Evolutionary conservation across 2,888 invertebrate species (phyloP).

Genomic region (Morpho helenor): DNA sequence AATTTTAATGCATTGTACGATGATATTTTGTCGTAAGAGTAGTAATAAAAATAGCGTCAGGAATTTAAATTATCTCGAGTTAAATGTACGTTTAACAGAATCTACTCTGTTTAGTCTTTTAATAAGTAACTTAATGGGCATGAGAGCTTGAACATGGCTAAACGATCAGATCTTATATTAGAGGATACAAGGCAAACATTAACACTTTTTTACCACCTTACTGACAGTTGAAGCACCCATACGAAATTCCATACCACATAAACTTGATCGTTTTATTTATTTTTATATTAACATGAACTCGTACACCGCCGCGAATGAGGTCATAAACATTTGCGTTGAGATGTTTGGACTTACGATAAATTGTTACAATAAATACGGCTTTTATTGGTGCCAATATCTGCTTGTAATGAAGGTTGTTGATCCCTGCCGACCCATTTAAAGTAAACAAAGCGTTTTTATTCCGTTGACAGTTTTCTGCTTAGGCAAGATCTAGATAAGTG

Average conservation of each 20-base stretch:
- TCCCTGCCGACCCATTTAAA: conserved; percentile 21
- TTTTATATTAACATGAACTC: conserved; percentile 6
- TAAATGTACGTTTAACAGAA: no score
- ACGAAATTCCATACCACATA: neutral
- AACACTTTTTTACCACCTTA: conserved; percentile 1
- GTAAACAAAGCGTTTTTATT: no score
- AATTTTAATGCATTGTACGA: no score
- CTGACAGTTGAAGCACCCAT: neutral
- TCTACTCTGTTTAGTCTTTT: no score
- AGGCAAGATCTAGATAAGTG: no score
- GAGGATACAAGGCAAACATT: neutral
- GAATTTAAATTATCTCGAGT: no score
- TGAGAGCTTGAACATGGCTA: no score
- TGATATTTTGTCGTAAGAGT: no score
- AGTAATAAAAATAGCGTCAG: no score
- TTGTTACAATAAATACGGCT: conserved; percentile 16
- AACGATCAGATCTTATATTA: no score
- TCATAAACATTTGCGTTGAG: conserved; percentile 16
- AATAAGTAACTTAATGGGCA: no score
- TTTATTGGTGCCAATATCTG: conserved; percentile 24
- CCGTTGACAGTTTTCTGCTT: no score
- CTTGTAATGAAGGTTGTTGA: conserved; percentile 23
- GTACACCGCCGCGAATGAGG: conserved; percentile 8
- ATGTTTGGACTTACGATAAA: conserved; percentile 17
- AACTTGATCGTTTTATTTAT: neutral